Evolutionary conservation across 2,113 vertebrate species (phyloP), one percentile per base, ranked within the genome.

Genomic region (Dermatemys mawii): DNA sequence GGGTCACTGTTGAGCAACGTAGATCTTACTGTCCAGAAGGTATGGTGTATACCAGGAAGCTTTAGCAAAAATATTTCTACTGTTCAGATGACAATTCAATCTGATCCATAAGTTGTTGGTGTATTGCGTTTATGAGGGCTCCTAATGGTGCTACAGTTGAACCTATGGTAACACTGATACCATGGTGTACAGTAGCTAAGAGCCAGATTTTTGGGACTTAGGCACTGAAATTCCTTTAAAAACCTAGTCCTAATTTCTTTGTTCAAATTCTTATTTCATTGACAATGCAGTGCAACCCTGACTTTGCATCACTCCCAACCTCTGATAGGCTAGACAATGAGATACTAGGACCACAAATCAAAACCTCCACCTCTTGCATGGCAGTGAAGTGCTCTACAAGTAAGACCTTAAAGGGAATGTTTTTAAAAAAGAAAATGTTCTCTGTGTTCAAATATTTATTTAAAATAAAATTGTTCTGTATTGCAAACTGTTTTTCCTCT

Each of bases 31-130:
- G 1, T 0, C 5, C 0, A 3, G 10, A 12, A 35, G 1, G 1
- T 19, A 2, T 2, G 11, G 3, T 14, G 0, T 48, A 38, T 54
- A 13, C 1, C 29, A 38, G 29, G 3, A 11, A n/a, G 0, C 24
- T 11, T 1, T 0, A 84, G 26, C 26, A 26, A 49, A 84, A 51
- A 38, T 4, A 11, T 60, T 87, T n/a, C n/a, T 26, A n/a, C 3
- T 11, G 35, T 21, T 21, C 78, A 70, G 63, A 11, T 1, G 7
- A 38, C 21, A 0, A 1, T 38, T 17, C 1, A 6, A 12, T 5
- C 53, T 1, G 0, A 22, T 46, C 14, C 57, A 41, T 50, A 79
- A 92, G 57, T 38, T 86, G 29, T 14, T 81, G 53, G 21, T 81
- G 60, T 81, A 53, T 2, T 1, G 2, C 0, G 5, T 2, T 73